Percentiles rank a stretch among this genome's conserved stretches.
phyloP scores from a whole-genome alignment of 2,797 vertebrate genomes.

The Chaetodon trifasciatus region DNA sequence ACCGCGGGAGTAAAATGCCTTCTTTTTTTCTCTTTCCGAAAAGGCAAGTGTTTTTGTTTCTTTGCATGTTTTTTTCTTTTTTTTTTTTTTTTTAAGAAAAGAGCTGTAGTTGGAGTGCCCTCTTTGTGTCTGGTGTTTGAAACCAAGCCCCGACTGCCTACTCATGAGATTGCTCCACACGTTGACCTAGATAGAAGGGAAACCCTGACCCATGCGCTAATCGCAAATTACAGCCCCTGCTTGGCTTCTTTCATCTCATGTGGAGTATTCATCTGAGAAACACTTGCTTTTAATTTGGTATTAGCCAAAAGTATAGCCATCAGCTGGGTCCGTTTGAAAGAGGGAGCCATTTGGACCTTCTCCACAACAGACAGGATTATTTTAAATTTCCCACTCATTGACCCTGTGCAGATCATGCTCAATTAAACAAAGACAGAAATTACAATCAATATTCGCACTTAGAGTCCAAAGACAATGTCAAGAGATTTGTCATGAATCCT shows the following conservation, averaged over 20 bases:
- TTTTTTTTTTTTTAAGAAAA: not conserved
- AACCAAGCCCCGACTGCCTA: constrained; percentile 50
- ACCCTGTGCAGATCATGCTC: constrained; percentile 59
- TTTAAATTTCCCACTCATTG: constrained; percentile 66
- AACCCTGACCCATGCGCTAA: constrained; percentile 76
- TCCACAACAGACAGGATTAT: constrained; percentile 53
- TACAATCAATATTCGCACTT: constrained; percentile 52
- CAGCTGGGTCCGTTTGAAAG: constrained; percentile 51
- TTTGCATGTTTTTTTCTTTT: constrained; percentile 31
- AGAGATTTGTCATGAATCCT: constrained; percentile 32
- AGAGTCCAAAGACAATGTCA: constrained; percentile 37
- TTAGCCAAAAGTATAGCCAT: constrained; percentile 65
- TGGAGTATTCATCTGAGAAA: constrained; percentile 69
- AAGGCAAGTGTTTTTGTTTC: constrained; percentile 42
- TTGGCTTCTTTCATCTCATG: constrained; percentile 68
- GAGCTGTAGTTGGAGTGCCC: constrained; percentile 44
- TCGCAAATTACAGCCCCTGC: constrained; percentile 72
- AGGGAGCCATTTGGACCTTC: constrained; percentile 53
- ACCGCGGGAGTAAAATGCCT: constrained; percentile 23
- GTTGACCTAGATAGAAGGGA: constrained; percentile 73
- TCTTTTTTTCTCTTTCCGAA: constrained; percentile 27
- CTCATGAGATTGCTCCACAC: constrained; percentile 77
- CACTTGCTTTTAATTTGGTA: constrained; percentile 72
- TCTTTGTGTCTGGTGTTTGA: constrained; percentile 69
- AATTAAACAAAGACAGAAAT: constrained; percentile 65